Conservation (phyloP, 2,797 vertebrate genomes). For the Enteromius treurensis region DNA sequence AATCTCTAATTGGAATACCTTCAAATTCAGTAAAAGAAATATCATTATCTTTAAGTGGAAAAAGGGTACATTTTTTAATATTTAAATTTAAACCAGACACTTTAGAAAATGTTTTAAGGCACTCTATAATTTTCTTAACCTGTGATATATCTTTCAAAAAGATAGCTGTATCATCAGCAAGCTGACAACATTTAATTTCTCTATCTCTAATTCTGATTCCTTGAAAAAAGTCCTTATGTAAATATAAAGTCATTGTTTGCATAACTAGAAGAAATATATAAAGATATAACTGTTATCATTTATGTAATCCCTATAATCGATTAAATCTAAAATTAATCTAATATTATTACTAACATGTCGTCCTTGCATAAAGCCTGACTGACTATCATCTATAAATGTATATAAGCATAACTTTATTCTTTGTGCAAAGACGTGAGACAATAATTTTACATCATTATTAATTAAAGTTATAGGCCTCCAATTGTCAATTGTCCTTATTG, state of each 20-base stretch:
- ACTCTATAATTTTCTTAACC: neutral
- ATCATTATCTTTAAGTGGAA: neutral
- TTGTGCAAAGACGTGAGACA: too few relatives aligned
- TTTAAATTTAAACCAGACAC: neutral
- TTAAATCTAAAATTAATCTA: neutral
- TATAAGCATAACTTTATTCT: too few relatives aligned
- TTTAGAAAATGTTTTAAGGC: neutral
- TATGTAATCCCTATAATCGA: neutral
- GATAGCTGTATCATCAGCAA: neutral
- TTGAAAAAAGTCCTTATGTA: neutral
- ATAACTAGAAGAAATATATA: neutral
- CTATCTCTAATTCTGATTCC: neutral
- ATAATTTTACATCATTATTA: too few relatives aligned
- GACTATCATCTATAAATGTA: too few relatives aligned
- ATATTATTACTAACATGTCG: neutral
- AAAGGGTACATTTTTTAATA: neutral
- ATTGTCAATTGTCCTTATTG: too few relatives aligned
- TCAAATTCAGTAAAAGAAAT: neutral
- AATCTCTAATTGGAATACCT: neutral
- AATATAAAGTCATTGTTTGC: neutral
- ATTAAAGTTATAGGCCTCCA: too few relatives aligned
- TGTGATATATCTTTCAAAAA: neutral
- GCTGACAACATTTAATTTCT: neutral
- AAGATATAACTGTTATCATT: neutral
- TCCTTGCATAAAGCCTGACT: neutral